Evolutionary conservation across 1,140 invertebrate species (phyloP).

Genomic region (Coptotermes formosanus): DNA sequence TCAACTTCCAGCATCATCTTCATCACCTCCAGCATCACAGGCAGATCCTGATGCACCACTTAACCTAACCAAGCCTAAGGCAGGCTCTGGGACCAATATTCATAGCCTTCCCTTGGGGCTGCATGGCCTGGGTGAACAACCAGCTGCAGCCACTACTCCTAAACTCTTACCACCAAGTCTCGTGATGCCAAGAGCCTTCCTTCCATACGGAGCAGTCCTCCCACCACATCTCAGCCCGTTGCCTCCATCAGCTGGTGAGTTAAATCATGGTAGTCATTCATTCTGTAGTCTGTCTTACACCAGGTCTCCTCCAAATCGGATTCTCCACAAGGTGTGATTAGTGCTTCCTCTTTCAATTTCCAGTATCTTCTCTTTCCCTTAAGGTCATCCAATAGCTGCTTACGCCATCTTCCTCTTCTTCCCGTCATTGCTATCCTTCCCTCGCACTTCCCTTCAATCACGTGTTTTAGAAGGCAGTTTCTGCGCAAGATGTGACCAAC

Average conservation of each 20-base stretch:
- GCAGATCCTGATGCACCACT: slow-evolving; percentile 77
- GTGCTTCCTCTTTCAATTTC: too few relatives aligned
- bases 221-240: slow-evolving; percentile 54
- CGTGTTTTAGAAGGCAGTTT: too few relatives aligned
- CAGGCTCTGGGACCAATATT: slow-evolving; percentile 36
- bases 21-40: slow-evolving; percentile 50
- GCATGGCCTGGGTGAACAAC: slow-evolving; percentile 51
- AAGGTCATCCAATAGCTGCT: too few relatives aligned
- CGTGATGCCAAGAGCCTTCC: slow-evolving; percentile 57
- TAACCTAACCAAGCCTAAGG: slow-evolving; percentile 85
- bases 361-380: too few relatives aligned
- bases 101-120: slow-evolving; percentile 48
- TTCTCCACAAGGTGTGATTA: too few relatives aligned
- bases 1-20: slow-evolving; percentile 50
- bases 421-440: too few relatives aligned
- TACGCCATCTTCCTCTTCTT: too few relatives aligned
- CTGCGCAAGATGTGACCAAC: too few relatives aligned
- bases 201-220: slow-evolving; percentile 56
- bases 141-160: slow-evolving; percentile 57
- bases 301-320: too few relatives aligned
- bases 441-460: too few relatives aligned
- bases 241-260: slow-evolving; percentile 42
- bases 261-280: slow-evolving; percentile 36
- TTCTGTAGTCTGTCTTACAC: too few relatives aligned
- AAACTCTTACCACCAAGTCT: slow-evolving; percentile 57